Base-by-base conservation (phyloP, 2,888 invertebrate species). In the Lepidocyrtoides sp. region DNA sequence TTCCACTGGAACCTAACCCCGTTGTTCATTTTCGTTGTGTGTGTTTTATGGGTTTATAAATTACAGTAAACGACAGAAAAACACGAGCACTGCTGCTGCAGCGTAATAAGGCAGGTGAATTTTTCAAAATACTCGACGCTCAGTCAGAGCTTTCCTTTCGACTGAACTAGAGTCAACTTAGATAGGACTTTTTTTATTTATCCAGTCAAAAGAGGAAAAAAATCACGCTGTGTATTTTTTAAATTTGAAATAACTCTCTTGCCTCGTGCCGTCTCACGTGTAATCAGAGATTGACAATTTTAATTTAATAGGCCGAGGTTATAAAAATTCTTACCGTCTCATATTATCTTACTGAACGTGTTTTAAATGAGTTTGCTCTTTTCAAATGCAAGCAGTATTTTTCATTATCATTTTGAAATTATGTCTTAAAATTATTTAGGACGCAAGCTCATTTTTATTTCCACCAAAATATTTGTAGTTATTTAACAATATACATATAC, bases 201-300 rank as follows among this genome's bases (percentile, higher is more conserved):
- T n/a, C n/a, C n/a, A n/a, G n/a, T n/a, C n/a, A n/a, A n/a, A n/a
- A n/a, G n/a, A n/a, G n/a, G n/a, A n/a, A n/a, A n/a, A n/a, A n/a
- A n/a, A n/a, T n/a, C n/a, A n/a, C n/a, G n/a, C n/a, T n/a, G n/a
- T n/a, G n/a, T n/a, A n/a, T 36, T 36, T 36, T 7, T 7, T 7
- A 36, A 36, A 36, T 36, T 7, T 36, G 36, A 36, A 36, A 36
- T 36, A 36, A 36, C 7, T 36, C 7, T 2, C 36, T 36, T 36
- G 36, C 7, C 2, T 7, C 36, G 36, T 36, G 36, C 7, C 7
- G 36, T 32, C 3, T 17, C 2, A 36, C 0, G 20, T 4, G 72
- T 44, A 72, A 72, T 72, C 44, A 32, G 75, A 75, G 44, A 48
- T 75, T 75, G 29, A 26, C 75, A 75, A 75, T 75, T 75, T 75